Conservation (phyloP, 2,888 invertebrate genomes). For the Archips crataeganus region DNA sequence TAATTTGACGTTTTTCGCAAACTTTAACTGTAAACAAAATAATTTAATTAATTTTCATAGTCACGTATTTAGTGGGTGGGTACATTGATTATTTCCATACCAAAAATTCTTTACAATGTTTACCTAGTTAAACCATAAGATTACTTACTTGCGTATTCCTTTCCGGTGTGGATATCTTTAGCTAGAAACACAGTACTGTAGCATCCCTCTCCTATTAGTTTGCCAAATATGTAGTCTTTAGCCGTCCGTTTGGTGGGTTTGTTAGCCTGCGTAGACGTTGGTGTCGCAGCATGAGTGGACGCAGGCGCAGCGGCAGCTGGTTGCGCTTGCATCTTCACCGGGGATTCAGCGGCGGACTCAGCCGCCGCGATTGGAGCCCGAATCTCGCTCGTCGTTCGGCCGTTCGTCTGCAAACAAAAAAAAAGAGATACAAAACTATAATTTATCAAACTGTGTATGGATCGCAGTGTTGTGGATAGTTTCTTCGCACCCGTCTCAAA, state of each 20-base stretch:
- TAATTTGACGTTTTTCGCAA: conserved; percentile 97
- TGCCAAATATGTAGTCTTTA: conserved; percentile 97
- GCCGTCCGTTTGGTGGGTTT: conserved; percentile 89
- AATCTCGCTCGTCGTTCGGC: conserved; percentile 73
- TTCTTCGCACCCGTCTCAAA: not conserved
- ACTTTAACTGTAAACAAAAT: conserved; percentile 94
- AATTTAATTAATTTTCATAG: conserved; percentile 27
- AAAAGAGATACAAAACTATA: not conserved
- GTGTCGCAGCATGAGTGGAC: conserved; percentile 73
- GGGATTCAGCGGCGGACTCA: conserved; percentile 80
- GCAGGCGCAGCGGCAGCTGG: conserved; percentile 76
- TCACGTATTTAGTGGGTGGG: not conserved
- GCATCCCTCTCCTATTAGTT: conserved; percentile 98
- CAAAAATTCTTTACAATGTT: not conserved
- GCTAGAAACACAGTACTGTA: conserved; percentile 98
- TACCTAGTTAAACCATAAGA: not conserved
- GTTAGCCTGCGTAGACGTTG: conserved; percentile 73
- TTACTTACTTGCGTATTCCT: conserved; percentile 97
- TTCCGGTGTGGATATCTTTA: conserved; percentile 94
- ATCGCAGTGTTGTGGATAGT: not conserved
- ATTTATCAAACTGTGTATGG: no score
- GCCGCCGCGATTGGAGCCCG: conserved; percentile 85
- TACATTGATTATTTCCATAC: not conserved
- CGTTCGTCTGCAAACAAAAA: conserved; percentile 67
- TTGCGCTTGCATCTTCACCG: conserved; percentile 82